Evolutionary conservation across 2,113 vertebrate genomes (phyloP).

Genomic region (Heterotilapia buettikoferi): DNA sequence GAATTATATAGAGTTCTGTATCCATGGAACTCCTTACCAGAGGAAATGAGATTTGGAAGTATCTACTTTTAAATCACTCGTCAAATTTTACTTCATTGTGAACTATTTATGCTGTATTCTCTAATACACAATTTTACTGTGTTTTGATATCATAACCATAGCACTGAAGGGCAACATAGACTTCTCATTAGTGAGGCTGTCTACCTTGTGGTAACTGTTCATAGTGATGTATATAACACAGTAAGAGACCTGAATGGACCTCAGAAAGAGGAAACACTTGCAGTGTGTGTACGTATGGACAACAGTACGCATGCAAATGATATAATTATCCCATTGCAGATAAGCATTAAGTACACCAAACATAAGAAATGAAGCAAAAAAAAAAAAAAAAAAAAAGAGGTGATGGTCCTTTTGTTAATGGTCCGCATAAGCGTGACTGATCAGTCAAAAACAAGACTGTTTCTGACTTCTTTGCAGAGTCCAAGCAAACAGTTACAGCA

Average conservation of each 20-base stretch:
- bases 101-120: background rate
- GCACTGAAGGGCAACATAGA: background rate
- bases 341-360: background rate
- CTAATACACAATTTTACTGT: background rate
- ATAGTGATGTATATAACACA: background rate
- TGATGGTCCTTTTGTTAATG: background rate
- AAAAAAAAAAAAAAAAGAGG: background rate
- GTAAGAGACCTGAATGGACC: background rate
- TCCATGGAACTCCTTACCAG: background rate
- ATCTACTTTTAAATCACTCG: background rate
- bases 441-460: background rate
- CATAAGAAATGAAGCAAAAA: background rate
- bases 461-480: background rate
- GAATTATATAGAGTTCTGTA: background rate
- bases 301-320: background rate
- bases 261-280: background rate
- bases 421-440: background rate
- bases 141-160: background rate
- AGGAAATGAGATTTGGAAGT: accelerated
- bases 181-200: background rate
- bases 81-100: background rate
- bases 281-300: background rate
- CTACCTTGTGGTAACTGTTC: background rate
- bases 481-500: background rate
- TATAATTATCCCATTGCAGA: background rate